Conservation (phyloP, 2,113 vertebrate genomes). For the Poeciliopsis occidentalis region DNA sequence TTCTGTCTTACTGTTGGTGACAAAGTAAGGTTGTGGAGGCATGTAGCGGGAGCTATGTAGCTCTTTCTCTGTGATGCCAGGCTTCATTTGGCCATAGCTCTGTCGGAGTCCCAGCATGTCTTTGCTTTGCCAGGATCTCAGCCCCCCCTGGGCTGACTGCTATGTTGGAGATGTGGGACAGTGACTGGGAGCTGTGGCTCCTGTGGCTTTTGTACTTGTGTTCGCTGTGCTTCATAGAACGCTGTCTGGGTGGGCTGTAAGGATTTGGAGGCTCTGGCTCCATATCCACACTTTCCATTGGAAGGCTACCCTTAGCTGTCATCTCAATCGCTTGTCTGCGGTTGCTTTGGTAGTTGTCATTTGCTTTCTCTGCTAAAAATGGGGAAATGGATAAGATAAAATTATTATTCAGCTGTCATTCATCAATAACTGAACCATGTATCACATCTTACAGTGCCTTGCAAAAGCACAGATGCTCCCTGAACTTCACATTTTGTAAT, state of each 20-base stretch:
- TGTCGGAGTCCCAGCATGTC: slow-evolving; percentile 87
- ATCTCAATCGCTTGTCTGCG: slow-evolving; percentile 88
- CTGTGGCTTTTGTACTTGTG: slow-evolving; percentile 85
- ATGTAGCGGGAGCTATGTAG: slow-evolving; percentile 86
- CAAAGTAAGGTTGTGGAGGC: slow-evolving; percentile 93
- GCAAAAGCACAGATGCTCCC: neutral
- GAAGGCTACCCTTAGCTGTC: slow-evolving; percentile 87
- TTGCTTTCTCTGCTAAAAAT: slow-evolving; percentile 89
- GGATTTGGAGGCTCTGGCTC: slow-evolving; percentile 85
- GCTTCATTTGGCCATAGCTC: slow-evolving; percentile 85
- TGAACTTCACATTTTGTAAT: neutral
- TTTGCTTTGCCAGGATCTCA: slow-evolving; percentile 87
- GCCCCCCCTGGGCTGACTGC: slow-evolving; percentile 47
- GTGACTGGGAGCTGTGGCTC: slow-evolving; percentile 79
- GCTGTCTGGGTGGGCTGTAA: slow-evolving; percentile 85
- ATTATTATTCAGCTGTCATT: neutral
- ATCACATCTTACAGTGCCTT: neutral
- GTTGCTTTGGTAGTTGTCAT: slow-evolving; percentile 89
- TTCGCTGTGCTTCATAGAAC: slow-evolving; percentile 84
- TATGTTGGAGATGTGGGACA: slow-evolving; percentile 81
- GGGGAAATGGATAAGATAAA: slow-evolving; percentile 33
- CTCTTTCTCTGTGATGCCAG: slow-evolving; percentile 85
- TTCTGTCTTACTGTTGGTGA: slow-evolving; percentile 99
- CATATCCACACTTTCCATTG: slow-evolving; percentile 86
- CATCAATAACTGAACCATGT: neutral